These are phyloP conservation scores for Daboia siamensis DNA, from an alignment of 2,113 vertebrate species.

Conservation along the genomic window DNA sequence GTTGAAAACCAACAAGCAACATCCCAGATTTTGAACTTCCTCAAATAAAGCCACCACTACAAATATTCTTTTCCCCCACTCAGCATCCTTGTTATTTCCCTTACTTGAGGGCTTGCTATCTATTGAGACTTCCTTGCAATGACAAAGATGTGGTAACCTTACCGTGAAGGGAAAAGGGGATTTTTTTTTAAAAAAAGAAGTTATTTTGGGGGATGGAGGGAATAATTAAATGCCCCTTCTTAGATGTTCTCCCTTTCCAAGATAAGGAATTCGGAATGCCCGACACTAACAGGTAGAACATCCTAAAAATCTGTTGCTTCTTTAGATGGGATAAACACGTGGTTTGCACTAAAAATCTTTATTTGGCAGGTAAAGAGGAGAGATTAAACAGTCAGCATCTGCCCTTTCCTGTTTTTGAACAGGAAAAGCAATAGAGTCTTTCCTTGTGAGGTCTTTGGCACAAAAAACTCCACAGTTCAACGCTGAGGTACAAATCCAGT, in stretches of 20 bases:
- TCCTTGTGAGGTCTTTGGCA: not conserved
- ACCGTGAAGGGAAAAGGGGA: not conserved
- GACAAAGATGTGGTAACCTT: not conserved
- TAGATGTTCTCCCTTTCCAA: not conserved
- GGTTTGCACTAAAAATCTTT: not conserved
- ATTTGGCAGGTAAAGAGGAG: not conserved
- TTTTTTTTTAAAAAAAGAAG: not conserved
- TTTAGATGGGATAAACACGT: not conserved
- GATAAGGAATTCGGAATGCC: not conserved
- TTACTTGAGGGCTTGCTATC: not conserved
- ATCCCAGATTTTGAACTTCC: not conserved
- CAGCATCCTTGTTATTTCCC: not conserved
- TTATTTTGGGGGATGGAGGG: not conserved
- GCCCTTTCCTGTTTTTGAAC: not conserved
- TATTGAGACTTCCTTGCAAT: not conserved
- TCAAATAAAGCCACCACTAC: not conserved
- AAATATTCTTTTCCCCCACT: not conserved
- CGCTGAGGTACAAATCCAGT: not conserved
- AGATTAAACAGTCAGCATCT: not conserved
- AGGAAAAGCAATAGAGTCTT: not conserved
- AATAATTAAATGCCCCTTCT: not conserved
- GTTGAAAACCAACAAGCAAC: not conserved
- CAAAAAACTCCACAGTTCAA: not conserved
- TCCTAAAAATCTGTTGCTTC: not conserved
- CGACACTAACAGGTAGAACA: not conserved